Evolutionary conservation across 2,888 invertebrate species (phyloP).

Genomic region (Ectemnius continuus): DNA sequence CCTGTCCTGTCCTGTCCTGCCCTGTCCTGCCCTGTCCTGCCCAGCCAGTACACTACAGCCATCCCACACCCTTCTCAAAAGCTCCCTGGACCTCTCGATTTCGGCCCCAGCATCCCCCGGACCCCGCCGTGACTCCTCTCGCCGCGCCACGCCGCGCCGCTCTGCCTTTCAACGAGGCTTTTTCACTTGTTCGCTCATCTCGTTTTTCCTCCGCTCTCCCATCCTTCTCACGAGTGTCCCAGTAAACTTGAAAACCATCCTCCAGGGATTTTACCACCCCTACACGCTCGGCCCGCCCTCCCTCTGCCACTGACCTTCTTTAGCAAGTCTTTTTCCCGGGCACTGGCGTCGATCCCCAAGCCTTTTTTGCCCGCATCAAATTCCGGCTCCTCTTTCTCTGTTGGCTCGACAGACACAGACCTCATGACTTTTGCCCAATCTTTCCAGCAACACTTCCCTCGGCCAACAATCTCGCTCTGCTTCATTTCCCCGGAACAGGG

Average conservation of each 20-base stretch:
- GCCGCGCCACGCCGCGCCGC: no score
- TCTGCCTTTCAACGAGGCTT: neutral
- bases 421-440: no score
- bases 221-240: conserved; percentile 42
- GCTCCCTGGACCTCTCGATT: no score
- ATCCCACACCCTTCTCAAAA: neutral
- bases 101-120: no score
- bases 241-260: conserved; percentile 47
- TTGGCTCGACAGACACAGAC: no score
- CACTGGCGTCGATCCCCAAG: neutral
- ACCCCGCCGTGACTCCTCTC: neutral
- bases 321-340: neutral
- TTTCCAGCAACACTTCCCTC: no score
- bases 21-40: conserved; percentile 22
- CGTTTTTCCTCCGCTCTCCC: conserved; percentile 7
- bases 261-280: neutral
- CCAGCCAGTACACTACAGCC: neutral
- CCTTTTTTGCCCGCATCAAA: neutral
- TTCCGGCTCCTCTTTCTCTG: no score
- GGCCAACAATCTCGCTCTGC: no score
- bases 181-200: no score
- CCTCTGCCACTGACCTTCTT: no score
- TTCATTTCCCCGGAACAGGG: no score
- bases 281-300: no score
- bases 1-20: conserved; percentile 18